Percentiles rank a stretch among this genome's conserved stretches.
phyloP scores from a whole-genome alignment of 2,888 invertebrate genomes.

The Caenorhabditis parvicauda region DNA sequence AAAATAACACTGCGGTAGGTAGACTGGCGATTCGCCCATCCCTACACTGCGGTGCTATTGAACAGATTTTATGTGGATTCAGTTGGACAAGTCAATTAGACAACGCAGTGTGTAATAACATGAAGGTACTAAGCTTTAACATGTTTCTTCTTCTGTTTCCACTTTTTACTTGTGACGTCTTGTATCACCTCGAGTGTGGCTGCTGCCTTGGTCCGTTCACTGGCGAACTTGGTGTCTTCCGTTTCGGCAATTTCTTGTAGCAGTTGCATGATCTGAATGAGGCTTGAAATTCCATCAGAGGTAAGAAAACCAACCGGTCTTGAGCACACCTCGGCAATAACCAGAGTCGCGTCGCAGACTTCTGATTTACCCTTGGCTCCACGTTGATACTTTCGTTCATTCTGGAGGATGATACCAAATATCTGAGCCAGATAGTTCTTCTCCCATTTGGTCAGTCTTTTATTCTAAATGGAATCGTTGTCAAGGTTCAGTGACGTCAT shows the following conservation, averaged over 20 bases:
- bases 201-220: slow-evolving; percentile 16
- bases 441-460: slow-evolving; percentile 37
- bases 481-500: not conserved
- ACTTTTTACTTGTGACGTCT: slow-evolving; percentile 16
- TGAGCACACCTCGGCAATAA: slow-evolving; percentile 13
- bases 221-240: slow-evolving; percentile 10
- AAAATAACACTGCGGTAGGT: no score
- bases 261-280: slow-evolving; percentile 10
- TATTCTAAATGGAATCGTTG: slow-evolving; percentile 12
- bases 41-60: no score
- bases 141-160: slow-evolving; percentile 26
- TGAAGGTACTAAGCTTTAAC: not conserved
- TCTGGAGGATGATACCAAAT: slow-evolving; percentile 19
- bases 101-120: no score
- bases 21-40: no score
- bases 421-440: slow-evolving; percentile 38
- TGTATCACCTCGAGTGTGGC: slow-evolving; percentile 12
- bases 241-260: slow-evolving; percentile 9
- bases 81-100: no score
- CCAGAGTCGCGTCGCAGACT: slow-evolving; percentile 8
- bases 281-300: not conserved
- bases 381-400: slow-evolving; percentile 28
- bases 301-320: not conserved
- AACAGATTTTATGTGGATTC: no score
- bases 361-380: slow-evolving; percentile 25